Conservation (phyloP, 2,888 invertebrate genomes). For the Lasius fuliginosus region DNA sequence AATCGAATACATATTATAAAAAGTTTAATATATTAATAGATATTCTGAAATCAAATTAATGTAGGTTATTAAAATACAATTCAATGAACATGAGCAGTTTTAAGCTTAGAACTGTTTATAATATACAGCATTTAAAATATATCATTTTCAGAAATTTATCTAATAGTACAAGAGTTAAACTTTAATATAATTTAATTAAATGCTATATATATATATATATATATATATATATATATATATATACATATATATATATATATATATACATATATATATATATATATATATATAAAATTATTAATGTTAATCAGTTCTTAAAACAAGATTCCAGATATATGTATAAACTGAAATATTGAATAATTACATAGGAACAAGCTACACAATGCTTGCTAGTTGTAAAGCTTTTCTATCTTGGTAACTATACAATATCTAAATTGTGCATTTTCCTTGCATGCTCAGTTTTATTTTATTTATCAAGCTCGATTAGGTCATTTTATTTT, state of each 20-base stretch:
- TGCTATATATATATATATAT: slow-evolving; percentile 8
- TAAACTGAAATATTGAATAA: slow-evolving; percentile 48
- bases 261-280: not conserved
- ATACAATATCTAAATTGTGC: slow-evolving; percentile 64
- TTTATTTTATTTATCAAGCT: slow-evolving; percentile 57
- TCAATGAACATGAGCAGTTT: slow-evolving; percentile 45
- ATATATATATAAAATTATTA: not conserved
- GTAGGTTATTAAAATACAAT: slow-evolving; percentile 38
- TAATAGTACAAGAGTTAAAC: slow-evolving; percentile 11
- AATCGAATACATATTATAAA: slow-evolving; percentile 37
- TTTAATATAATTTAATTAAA: slow-evolving; percentile 46
- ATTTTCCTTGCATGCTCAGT: slow-evolving; percentile 58
- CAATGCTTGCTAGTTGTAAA: slow-evolving; percentile 53
- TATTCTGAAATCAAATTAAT: slow-evolving; percentile 39
- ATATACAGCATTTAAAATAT: slow-evolving; percentile 47
- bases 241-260: not conserved
- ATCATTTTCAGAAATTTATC: slow-evolving; percentile 12
- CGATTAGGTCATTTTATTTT: slow-evolving; percentile 40
- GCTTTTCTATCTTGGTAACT: slow-evolving; percentile 62
- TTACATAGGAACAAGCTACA: slow-evolving; percentile 46
- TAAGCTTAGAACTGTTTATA: slow-evolving; percentile 29
- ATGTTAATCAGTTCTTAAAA: slow-evolving; percentile 39
- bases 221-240: not conserved
- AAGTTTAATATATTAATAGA: slow-evolving; percentile 44
- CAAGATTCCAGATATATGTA: slow-evolving; percentile 37